These are phyloP conservation scores for Corythoichthys haematopterus DNA, from an alignment of 2,113 vertebrate species.

Conservation along the genomic window DNA sequence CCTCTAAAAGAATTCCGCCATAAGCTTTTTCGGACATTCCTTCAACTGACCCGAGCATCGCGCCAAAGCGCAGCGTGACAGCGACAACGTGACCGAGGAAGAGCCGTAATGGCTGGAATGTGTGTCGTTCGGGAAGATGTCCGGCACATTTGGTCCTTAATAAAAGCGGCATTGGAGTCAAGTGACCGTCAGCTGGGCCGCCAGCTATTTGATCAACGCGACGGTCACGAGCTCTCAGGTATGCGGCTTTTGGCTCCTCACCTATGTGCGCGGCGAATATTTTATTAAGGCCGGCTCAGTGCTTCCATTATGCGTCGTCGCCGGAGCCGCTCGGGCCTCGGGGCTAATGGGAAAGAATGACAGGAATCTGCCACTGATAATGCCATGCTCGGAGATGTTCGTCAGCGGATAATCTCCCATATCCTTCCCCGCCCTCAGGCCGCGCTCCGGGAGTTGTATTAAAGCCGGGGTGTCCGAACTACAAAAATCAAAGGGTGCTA, in stretches of 20 bases:
- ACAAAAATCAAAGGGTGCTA: too few species aligned
- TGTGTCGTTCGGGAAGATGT: neutral
- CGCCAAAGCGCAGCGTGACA: neutral
- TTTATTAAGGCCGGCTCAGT: conserved; percentile 16
- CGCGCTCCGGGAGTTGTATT: conserved; percentile 4
- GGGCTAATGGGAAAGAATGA: conserved; percentile 70
- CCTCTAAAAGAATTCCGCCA: neutral
- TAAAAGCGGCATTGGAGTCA: conserved; percentile 78
- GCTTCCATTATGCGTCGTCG: conserved; percentile 26
- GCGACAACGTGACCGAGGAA: conserved; percentile 5
- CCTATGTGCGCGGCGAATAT: conserved; percentile 24
- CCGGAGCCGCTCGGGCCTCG: conserved; percentile 38
- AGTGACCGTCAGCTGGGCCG: conserved; percentile 86
- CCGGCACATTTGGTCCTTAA: conserved; percentile 71
- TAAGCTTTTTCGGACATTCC: neutral
- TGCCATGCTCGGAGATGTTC: conserved; percentile 64
- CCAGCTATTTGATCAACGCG: conserved; percentile 77
- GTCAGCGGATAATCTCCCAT: conserved; percentile 65
- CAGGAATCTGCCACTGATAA: conserved; percentile 69
- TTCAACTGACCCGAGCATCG: neutral
- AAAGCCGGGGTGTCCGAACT: neutral
- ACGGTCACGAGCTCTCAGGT: conserved; percentile 82
- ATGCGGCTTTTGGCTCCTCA: conserved; percentile 61
- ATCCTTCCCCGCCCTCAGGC: conserved; percentile 58
- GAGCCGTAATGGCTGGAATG: conserved; percentile 24